A percentile compares a stretch with the other conserved stretches of the same genome.
Conservation (phyloP, 2,113 vertebrate genomes). For the Hippocampus comes region DNA sequence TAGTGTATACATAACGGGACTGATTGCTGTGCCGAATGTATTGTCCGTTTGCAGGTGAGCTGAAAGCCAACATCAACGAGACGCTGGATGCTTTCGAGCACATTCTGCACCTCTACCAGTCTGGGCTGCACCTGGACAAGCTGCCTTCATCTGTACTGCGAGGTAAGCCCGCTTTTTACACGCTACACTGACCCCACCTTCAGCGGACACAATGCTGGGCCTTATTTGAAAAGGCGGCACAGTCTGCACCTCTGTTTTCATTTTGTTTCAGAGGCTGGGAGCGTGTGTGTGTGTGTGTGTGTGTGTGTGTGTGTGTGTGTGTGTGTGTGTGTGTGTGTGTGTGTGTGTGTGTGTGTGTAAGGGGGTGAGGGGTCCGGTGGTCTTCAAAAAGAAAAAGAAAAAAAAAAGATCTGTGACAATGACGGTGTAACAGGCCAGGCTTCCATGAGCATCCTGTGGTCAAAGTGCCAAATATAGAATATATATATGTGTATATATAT, state of each 20-base stretch:
- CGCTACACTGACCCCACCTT: conserved; percentile 29
- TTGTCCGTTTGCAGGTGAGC: conserved; percentile 74
- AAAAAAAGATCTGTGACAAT: no score
- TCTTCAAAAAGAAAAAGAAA: no score
- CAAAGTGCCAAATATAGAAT: no score
- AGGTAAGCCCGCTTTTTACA: conserved; percentile 64
- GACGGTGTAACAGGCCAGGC: no score
- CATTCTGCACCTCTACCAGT: conserved; percentile 82
- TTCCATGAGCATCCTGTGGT: no score
- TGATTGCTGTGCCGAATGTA: neutral
- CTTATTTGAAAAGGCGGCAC: conserved; percentile 12
- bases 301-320: conserved; percentile 2
- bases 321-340: no score
- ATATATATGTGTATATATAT: no score
- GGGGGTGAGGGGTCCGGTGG: neutral
- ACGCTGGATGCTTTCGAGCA: conserved; percentile 82
- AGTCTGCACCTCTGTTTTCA: conserved; percentile 43
- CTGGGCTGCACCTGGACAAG: conserved; percentile 81
- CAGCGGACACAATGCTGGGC: conserved; percentile 12
- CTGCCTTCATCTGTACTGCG: conserved; percentile 68
- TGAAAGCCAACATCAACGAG: conserved; percentile 79
- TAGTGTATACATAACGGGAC: no score
- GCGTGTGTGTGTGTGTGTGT: conserved; percentile 1
- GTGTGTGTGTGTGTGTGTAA: no score
- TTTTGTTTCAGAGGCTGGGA: conserved; percentile 24